A percentile compares a stretch with the other conserved stretches of the same genome.
Conservation (phyloP, 2,888 invertebrate species). For the Leptinotarsa haldemani region DNA sequence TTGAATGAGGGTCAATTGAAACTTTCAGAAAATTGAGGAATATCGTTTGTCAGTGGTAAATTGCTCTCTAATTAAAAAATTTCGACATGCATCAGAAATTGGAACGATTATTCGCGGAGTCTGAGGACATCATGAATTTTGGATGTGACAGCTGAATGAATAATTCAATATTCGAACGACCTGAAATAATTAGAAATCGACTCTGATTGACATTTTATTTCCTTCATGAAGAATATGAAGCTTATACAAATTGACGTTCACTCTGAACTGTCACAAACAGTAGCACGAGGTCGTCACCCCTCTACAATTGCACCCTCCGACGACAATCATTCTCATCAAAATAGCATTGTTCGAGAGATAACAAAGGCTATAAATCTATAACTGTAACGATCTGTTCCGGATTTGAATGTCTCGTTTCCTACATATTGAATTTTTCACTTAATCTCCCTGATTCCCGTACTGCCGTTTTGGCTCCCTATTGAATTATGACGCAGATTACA, state of each 20-base stretch:
- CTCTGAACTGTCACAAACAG: conserved; percentile 37
- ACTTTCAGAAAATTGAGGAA: too few species aligned
- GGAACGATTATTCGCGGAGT: background rate
- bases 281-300: conserved; percentile 23
- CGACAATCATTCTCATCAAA: conserved; percentile 51
- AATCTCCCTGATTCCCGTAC: conserved; percentile 38
- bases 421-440: conserved; percentile 58
- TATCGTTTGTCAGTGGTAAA: too few species aligned
- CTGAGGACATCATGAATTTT: background rate
- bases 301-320: conserved; percentile 48
- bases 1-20: too few species aligned
- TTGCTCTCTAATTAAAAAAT: too few species aligned
- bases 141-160: conserved; percentile 28
- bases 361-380: conserved; percentile 60
- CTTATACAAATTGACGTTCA: conserved; percentile 32
- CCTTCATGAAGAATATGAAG: conserved; percentile 33
- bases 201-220: conserved; percentile 38
- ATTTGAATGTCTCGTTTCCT: conserved; percentile 56
- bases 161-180: conserved; percentile 22
- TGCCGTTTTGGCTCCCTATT: conserved; percentile 29
- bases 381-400: conserved; percentile 60
- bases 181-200: conserved; percentile 26
- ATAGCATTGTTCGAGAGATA: conserved; percentile 56
- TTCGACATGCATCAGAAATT: too few species aligned
- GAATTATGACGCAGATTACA: conserved; percentile 45